Percentiles rank a stretch among this genome's conserved stretches.
Evolutionary conservation across 2,888 invertebrate species (phyloP).

Genomic region (Orthonevra nobilis): DNA sequence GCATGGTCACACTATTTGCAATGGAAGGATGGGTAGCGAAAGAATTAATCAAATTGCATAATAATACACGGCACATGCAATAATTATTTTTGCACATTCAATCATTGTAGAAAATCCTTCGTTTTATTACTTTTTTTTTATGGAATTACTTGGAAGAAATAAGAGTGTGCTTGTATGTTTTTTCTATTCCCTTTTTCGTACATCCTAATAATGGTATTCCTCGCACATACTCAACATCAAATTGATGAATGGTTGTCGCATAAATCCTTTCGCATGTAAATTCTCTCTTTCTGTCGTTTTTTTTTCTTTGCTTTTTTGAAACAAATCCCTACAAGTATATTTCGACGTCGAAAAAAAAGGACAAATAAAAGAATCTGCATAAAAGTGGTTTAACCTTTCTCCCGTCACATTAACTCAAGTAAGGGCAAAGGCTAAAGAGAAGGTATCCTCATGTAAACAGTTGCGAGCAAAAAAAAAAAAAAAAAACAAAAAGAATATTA

Average conservation of each 20-base stretch:
- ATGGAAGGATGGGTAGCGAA: not conserved
- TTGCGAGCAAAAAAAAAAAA: conserved; percentile 65
- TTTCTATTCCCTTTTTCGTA: too few species aligned
- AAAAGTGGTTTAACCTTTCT: conserved; percentile 62
- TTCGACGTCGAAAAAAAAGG: conserved; percentile 28
- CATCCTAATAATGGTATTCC: conserved; percentile 53
- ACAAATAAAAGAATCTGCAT: conserved; percentile 64
- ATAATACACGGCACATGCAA: conserved; percentile 60
- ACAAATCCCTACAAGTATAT: conserved; percentile 41
- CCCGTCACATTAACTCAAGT: not conserved
- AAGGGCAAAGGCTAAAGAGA: not conserved
- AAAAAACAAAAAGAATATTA: too few species aligned
- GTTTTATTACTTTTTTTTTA: conserved; percentile 31
- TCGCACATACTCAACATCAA: conserved; percentile 69
- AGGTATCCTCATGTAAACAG: conserved; percentile 52
- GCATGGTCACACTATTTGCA: too few species aligned
- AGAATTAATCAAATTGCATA: conserved; percentile 67
- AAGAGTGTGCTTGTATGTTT: too few species aligned
- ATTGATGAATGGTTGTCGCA: conserved; percentile 69
- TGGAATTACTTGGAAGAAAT: too few species aligned
- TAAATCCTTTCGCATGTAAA: conserved; percentile 70
- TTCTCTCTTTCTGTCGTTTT: conserved; percentile 14
- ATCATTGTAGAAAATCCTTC: conserved; percentile 51
- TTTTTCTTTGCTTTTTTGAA: not conserved
- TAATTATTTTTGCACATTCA: conserved; percentile 69